Evolutionary conservation across 2,888 invertebrate species (phyloP).

Genomic region (Onthophagus sagittarius): DNA sequence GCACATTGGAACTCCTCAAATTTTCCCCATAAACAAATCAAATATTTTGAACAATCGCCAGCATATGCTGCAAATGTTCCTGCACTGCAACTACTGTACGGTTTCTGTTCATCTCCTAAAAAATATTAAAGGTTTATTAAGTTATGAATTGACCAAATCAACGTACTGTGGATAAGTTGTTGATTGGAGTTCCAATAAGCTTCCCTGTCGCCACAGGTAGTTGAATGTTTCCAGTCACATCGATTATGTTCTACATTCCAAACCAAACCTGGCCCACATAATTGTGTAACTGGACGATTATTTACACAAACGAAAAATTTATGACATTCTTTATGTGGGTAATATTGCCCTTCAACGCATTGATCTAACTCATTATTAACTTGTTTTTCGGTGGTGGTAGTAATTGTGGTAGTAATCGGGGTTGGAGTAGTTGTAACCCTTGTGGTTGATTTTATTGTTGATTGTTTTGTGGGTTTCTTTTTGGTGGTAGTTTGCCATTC

Average conservation of each 20-base stretch:
- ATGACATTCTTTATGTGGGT: constrained; percentile 68
- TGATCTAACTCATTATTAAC: constrained; percentile 20
- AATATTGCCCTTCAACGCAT: constrained; percentile 72
- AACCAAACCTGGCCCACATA: constrained; percentile 72
- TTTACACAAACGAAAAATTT: constrained; percentile 77
- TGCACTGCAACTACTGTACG: constrained; percentile 57
- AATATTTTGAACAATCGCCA: constrained; percentile 69
- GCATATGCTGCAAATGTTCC: constrained; percentile 64
- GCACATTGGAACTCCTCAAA: constrained; percentile 69
- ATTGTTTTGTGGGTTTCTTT: constrained; percentile 18
- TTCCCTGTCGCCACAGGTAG: constrained; percentile 53
- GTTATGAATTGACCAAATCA: background rate
- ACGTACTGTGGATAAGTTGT: constrained; percentile 24
- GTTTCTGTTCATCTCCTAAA: constrained; percentile 34
- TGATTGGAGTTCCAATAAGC: constrained; percentile 15
- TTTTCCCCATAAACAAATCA: constrained; percentile 76
- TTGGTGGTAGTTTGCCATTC: constrained; percentile 10
- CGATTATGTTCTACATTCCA: constrained; percentile 65
- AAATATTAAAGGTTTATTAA: background rate
- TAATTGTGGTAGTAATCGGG: too few relatives aligned
- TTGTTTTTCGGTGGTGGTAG: constrained; percentile 27
- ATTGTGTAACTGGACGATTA: constrained; percentile 62
- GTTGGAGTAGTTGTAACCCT: constrained; percentile 35
- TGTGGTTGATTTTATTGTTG: constrained; percentile 35
- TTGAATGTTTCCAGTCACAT: constrained; percentile 72